Evolutionary conservation across 2,113 vertebrate species (phyloP), one percentile per base, ranked within the genome.

Genomic region (Neogobius melanostomus): DNA sequence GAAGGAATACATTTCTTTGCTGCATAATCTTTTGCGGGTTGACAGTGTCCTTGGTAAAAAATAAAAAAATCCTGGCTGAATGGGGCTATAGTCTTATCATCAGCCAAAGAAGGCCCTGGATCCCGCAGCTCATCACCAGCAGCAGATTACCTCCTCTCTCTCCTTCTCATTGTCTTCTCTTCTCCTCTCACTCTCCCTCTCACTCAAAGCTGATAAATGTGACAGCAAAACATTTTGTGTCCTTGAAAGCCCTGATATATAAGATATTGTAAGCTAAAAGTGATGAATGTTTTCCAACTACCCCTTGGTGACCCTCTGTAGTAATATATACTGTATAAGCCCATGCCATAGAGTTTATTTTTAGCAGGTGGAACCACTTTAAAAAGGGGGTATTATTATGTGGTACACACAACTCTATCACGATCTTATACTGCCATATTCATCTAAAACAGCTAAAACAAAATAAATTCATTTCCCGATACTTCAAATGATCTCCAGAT

Each of bases 121-220:
- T 87, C 85, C 75, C 82, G 68, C 43, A 75, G 74, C 82, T 88
- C 85, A 88, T 89, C 82, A 85, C 72, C 78, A 60, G 77, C 75
- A 77, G 72, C 54, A 54, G 81, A 85, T 88, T 87, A 84, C 77
- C 59, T 63, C 79, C 61, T 50, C 71, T 65, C 75, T 63, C 64
- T 81, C 62, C 42, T 63, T 66, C 73, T 60, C 66, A 75, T 85
- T 81, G 76, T 85, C 80, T 79, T 68, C 65, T 72, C 46, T 47
- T 11, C 10, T 11, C 10, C 46, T 47, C 46, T 47, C 46, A 8
- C 21, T 12, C 56, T 59, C 56, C 14, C 64, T 76, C 65, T 76
- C 69, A 74, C 21, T 72, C 66, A 60, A 62, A 57, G 49, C 9
- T 77, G 79, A 86, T 69, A 79, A 69, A 83, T 86, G 68, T 76